A percentile compares a stretch with the other conserved stretches of the same genome.
Evolutionary conservation across 2,888 invertebrate species (phyloP).

Genomic region (Thereva unica): DNA sequence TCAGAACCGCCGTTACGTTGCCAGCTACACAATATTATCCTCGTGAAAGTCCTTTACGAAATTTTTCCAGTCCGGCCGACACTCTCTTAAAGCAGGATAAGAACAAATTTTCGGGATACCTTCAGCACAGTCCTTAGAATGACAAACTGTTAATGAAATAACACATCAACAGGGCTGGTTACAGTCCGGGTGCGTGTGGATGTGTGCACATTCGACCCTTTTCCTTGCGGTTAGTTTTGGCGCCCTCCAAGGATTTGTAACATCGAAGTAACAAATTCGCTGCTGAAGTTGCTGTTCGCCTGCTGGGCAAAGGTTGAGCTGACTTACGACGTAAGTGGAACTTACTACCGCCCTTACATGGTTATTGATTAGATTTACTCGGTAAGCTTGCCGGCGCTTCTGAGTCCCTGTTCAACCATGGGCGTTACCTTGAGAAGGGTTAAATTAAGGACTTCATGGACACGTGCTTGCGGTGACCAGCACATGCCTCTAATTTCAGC

Average conservation of each 20-base stretch:
- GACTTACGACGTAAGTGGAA: conserved; percentile 59
- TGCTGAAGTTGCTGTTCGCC: conserved; percentile 48
- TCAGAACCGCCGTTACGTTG: background rate
- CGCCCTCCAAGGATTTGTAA: conserved; percentile 47
- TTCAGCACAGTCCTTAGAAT: background rate
- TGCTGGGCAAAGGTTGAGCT: conserved; percentile 55
- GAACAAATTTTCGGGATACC: background rate
- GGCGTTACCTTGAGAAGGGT: conserved; percentile 60
- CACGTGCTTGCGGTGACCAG: conserved; percentile 50
- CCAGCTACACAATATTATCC: background rate
- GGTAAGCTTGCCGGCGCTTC: conserved; percentile 30
- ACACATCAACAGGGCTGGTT: conserved; percentile 2
- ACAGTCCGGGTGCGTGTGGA: background rate
- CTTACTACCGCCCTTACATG: conserved; percentile 43
- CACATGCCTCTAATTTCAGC: background rate
- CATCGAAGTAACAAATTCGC: conserved; percentile 50
- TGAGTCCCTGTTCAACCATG: conserved; percentile 56
- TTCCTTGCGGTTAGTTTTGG: background rate
- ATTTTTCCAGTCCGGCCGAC: background rate
- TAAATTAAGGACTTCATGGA: conserved; percentile 54
- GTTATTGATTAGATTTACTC: conserved; percentile 26
- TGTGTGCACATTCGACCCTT: conserved; percentile 12
- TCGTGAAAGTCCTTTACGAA: no score
- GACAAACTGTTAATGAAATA: background rate
- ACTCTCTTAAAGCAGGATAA: conserved; percentile 7